phyloP scores from a whole-genome alignment of 2,888 invertebrate species.

The Heliconius sara region DNA sequence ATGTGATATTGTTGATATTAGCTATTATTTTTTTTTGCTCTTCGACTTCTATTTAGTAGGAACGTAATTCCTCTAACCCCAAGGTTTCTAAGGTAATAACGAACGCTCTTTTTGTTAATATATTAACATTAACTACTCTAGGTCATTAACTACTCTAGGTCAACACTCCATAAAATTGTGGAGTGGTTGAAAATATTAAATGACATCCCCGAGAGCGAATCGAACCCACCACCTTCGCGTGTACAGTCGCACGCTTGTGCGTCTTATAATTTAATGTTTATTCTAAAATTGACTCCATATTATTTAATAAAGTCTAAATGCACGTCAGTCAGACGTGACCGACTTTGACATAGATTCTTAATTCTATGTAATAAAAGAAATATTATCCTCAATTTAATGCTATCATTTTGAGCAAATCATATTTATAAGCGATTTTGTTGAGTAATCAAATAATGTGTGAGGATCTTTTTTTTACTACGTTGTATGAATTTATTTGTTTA shows the following conservation, averaged over 20 bases:
- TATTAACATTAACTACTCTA: too few species aligned
- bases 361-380: constrained; percentile 20
- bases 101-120: neutral
- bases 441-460: neutral
- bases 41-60: neutral
- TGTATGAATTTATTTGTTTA: too few species aligned
- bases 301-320: neutral
- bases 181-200: too few species aligned
- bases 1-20: too few species aligned
- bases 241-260: neutral
- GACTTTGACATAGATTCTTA: constrained; percentile 34
- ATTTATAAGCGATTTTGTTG: constrained; percentile 6
- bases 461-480: neutral
- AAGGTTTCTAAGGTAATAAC: neutral
- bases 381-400: constrained; percentile 21
- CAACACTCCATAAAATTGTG: too few species aligned
- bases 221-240: too few species aligned
- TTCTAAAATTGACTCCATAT: neutral
- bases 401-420: neutral
- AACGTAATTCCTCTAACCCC: neutral
- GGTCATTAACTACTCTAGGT: too few species aligned
- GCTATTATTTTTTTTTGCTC: neutral
- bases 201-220: too few species aligned
- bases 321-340: constrained; percentile 25
- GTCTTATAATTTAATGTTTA: neutral